Percentiles rank a stretch among this genome's conserved stretches.
Conservation (phyloP, 2,888 invertebrate genomes). For the Trissonchulus latispiculum region DNA sequence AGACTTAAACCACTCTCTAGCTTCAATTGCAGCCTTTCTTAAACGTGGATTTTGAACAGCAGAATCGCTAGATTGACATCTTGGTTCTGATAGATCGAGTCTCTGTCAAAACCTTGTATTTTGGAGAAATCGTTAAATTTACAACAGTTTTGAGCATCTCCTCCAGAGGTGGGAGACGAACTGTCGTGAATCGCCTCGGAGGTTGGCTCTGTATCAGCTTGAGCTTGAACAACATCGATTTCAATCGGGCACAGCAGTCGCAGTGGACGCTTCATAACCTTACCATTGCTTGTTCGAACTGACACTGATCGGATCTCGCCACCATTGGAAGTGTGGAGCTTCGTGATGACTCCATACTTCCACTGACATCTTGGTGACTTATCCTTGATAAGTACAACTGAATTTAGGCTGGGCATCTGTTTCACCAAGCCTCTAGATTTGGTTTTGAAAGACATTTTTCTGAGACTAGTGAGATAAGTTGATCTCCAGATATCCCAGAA, state of each 20-base stretch:
- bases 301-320: neutral
- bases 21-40: no score
- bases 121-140: no score
- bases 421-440: neutral
- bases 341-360: conserved; percentile 2
- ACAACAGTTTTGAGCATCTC: no score
- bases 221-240: no score
- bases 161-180: no score
- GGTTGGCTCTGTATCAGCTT: no score
- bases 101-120: no score
- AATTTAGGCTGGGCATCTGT: neutral
- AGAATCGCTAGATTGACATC: no score
- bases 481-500: conserved; percentile 12
- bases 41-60: no score
- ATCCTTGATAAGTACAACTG: conserved; percentile 9
- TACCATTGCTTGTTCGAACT: neutral
- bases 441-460: neutral
- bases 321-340: neutral
- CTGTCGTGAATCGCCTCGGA: no score
- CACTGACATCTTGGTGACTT: neutral
- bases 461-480: neutral
- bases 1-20: no score
- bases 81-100: no score
- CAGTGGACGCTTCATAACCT: neutral
- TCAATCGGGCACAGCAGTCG: neutral